These are phyloP conservation scores for Cottoperca gobio DNA, from an alignment of 2,797 vertebrate genomes.

Conservation along the genomic window DNA sequence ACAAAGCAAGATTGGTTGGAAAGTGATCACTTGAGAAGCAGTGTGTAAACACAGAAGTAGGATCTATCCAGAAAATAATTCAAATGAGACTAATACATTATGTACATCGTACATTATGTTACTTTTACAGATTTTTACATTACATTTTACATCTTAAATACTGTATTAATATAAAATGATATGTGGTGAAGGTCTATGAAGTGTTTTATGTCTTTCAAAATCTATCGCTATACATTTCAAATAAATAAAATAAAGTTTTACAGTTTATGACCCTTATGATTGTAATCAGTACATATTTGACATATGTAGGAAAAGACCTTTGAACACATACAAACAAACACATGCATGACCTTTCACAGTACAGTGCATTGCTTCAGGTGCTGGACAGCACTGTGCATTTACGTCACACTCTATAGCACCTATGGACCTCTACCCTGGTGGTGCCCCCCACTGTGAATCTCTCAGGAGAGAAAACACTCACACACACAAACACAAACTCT, in stretches of 20 bases:
- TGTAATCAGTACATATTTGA: constrained; percentile 37
- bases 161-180: background rate
- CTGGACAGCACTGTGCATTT: constrained; percentile 50
- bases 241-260: no score
- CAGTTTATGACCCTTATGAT: constrained; percentile 27
- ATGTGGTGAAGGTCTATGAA: background rate
- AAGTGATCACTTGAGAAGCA: no score
- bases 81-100: no score
- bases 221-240: constrained; percentile 13
- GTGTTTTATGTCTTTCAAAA: constrained; percentile 1
- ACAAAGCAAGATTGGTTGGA: no score
- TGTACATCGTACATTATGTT: no score
- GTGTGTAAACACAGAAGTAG: no score
- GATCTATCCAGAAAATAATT: no score
- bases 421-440: constrained; percentile 36
- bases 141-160: no score
- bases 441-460: constrained; percentile 29
- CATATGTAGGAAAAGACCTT: constrained; percentile 39
- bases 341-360: constrained; percentile 62
- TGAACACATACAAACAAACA: constrained; percentile 26
- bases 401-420: constrained; percentile 55
- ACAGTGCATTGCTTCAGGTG: constrained; percentile 58
- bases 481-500: constrained; percentile 14
- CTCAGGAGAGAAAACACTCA: constrained; percentile 25
- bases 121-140: no score